Evolutionary conservation across 2,113 vertebrate species (phyloP).

Genomic region (Odocoileus virginianus): DNA sequence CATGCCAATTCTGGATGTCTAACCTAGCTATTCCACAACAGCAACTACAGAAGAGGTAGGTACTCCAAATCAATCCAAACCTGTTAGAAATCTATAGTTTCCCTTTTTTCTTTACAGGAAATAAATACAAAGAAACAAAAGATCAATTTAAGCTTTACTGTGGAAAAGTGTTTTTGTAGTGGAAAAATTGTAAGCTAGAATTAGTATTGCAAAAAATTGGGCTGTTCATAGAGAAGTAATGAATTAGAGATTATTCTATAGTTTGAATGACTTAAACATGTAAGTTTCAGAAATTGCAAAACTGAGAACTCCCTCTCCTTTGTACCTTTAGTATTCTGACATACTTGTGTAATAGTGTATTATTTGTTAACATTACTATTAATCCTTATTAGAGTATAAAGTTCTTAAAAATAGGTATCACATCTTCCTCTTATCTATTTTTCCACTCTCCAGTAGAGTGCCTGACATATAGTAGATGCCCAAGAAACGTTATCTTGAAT

Average conservation of each 20-base stretch:
- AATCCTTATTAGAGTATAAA: background rate
- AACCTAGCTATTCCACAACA: background rate
- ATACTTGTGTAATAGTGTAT: background rate
- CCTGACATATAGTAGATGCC: background rate
- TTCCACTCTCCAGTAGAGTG: background rate
- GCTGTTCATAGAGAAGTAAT: background rate
- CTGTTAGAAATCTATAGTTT: background rate
- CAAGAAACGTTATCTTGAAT: background rate
- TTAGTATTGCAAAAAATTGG: background rate
- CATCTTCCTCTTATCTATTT: background rate
- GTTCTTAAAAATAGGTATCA: background rate
- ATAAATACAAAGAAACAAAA: conserved; percentile 10
- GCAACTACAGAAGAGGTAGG: background rate
- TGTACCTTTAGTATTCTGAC: background rate
- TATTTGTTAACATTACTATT: background rate
- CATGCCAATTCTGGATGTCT: too few relatives aligned
- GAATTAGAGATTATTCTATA: background rate
- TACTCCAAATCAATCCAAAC: background rate
- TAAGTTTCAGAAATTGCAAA: background rate
- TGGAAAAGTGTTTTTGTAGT: background rate
- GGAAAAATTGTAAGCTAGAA: background rate
- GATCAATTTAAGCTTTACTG: background rate
- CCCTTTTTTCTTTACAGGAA: background rate
- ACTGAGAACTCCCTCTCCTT: background rate
- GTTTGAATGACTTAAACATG: background rate